Percentiles rank a stretch among this genome's conserved stretches.
Conservation (phyloP, 2,113 vertebrate genomes). For the Oxygymnocypris stewartii region DNA sequence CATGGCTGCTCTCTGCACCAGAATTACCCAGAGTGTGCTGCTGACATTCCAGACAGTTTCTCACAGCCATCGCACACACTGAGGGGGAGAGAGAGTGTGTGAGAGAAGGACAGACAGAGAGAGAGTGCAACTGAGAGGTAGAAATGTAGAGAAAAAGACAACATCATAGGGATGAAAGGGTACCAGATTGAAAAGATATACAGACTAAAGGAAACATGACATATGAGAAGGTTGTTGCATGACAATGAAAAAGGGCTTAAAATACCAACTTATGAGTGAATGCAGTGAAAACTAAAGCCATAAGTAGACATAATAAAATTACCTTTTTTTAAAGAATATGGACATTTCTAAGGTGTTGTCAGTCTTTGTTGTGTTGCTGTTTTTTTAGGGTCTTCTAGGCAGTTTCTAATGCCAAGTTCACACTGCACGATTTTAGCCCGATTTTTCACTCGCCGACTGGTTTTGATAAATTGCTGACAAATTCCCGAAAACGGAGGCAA, state of each 20-base stretch:
- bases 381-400: background rate
- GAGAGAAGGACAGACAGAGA: slow-evolving; percentile 6
- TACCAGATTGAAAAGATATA: slow-evolving; percentile 2
- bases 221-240: background rate
- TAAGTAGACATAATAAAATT: background rate
- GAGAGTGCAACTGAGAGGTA: slow-evolving; percentile 19
- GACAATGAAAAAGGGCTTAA: background rate
- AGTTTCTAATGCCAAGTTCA: background rate
- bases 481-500: no score
- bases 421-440: no score
- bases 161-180: background rate
- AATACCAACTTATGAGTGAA: background rate
- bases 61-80: slow-evolving; percentile 95
- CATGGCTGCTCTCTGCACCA: slow-evolving; percentile 70
- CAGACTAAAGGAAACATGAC: slow-evolving; percentile 31
- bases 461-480: no score
- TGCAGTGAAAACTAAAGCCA: background rate
- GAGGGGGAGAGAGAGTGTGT: slow-evolving; percentile 41
- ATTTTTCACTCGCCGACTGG: no score
- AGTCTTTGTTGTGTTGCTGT: background rate
- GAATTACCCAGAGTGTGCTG: slow-evolving; percentile 76
- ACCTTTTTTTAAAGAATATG: background rate
- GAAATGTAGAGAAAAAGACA: background rate
- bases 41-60: slow-evolving; percentile 97
- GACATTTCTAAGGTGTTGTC: background rate